These are phyloP conservation scores for Vanacampus margaritifer DNA, from an alignment of 2,113 vertebrate genomes.

Conservation along the genomic window DNA sequence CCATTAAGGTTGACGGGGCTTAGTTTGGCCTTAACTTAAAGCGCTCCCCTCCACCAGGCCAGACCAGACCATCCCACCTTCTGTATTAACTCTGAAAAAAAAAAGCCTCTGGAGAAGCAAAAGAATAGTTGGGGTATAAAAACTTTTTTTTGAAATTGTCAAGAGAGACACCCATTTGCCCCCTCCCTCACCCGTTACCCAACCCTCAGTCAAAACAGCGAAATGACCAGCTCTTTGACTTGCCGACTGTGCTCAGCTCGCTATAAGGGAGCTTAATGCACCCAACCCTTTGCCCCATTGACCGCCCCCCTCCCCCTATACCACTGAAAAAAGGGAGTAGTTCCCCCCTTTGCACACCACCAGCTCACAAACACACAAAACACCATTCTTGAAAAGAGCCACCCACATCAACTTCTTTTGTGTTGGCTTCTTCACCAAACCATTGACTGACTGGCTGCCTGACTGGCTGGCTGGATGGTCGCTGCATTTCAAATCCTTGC, in stretches of 20 bases:
- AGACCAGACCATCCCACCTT: conserved; percentile 27
- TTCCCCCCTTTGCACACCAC: conserved; percentile 1
- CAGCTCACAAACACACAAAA: conserved; percentile 27
- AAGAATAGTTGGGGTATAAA: conserved; percentile 62
- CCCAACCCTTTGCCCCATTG: conserved; percentile 84
- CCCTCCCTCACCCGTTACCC: conserved; percentile 19
- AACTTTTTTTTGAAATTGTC: conserved; percentile 75
- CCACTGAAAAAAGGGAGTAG: conserved; percentile 50
- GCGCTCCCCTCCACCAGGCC: conserved; percentile 76
- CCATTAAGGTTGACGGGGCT: conserved; percentile 43
- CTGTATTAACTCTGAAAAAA: conserved; percentile 63
- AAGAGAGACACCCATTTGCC: conserved; percentile 13
- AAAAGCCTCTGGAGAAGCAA: conserved; percentile 46
- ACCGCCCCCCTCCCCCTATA: conserved; percentile 68
- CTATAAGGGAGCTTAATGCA: conserved; percentile 77
- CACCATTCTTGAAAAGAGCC: conserved; percentile 82
- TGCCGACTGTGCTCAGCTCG: conserved; percentile 67
- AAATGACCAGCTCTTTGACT: conserved; percentile 80
- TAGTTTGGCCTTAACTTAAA: conserved; percentile 66
- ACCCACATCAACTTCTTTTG: conserved; percentile 91
- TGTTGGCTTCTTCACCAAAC: conserved; percentile 80
- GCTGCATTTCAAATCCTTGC: conserved; percentile 65
- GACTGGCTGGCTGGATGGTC: conserved; percentile 12
- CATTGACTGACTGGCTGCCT: conserved; percentile 72
- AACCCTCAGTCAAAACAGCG: conserved; percentile 57